Evolutionary conservation across 2,888 invertebrate genomes (phyloP).

Genomic region (Nomada ruficornis): DNA sequence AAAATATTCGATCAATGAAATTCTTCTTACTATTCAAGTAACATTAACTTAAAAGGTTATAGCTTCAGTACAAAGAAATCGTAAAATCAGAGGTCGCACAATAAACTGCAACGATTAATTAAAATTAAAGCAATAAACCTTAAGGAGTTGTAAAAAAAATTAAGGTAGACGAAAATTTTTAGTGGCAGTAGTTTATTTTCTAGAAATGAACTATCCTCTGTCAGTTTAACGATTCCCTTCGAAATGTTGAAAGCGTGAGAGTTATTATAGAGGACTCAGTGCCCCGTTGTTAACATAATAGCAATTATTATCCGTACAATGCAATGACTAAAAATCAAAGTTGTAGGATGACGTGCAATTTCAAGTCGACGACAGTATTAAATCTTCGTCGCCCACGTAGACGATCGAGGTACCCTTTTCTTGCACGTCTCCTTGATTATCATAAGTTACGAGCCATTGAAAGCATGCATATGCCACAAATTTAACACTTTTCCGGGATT

Average conservation of each 20-base stretch:
- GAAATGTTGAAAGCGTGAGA: not conserved
- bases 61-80: no score
- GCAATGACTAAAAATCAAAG: not conserved
- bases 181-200: not conserved
- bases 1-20: no score
- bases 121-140: no score
- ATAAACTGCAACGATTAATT: no score
- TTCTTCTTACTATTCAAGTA: no score
- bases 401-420: not conserved
- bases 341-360: constrained; percentile 1
- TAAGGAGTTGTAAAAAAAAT: not conserved
- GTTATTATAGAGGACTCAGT: not conserved
- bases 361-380: constrained; percentile 3
- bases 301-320: not conserved
- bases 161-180: not conserved
- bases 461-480: not conserved
- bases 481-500: not conserved
- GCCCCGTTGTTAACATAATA: not conserved
- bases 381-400: constrained; percentile 16
- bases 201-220: not conserved
- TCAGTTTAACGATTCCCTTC: not conserved
- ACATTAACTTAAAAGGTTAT: no score
- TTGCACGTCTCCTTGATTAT: constrained; percentile 7
- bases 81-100: no score
- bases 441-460: constrained; percentile 15